Evolutionary conservation across 2,113 vertebrate genomes (phyloP).

Genomic region (Ceyx melanurus): DNA sequence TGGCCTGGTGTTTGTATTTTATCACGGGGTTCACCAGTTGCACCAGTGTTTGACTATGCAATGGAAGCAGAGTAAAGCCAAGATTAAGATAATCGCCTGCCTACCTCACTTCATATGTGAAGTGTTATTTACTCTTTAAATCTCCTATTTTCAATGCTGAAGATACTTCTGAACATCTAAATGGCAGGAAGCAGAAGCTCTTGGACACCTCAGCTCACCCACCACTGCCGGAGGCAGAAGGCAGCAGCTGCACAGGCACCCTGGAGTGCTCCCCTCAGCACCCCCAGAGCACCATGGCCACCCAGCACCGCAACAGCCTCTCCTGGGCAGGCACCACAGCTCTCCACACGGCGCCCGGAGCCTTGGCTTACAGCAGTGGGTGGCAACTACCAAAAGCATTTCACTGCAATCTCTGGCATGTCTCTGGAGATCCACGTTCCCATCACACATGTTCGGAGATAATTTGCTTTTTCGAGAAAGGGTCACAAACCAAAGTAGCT

Average conservation of each 20-base stretch:
- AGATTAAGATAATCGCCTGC: not conserved
- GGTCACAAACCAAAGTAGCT: not conserved
- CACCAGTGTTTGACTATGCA: conserved; percentile 7
- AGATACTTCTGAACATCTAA: not conserved
- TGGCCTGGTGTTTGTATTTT: not conserved
- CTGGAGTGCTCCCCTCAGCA: not conserved
- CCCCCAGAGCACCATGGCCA: not conserved
- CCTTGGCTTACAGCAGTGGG: not conserved
- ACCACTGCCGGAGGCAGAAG: accelerated
- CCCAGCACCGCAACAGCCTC: not conserved
- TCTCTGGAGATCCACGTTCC: not conserved
- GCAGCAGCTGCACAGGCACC: not conserved
- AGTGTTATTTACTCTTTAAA: not conserved
- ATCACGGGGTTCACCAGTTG: not conserved
- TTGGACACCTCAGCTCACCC: not conserved
- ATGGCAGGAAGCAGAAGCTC: not conserved
- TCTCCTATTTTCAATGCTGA: not conserved
- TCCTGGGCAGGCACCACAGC: not conserved
- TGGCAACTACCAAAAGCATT: not conserved
- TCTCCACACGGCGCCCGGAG: not conserved
- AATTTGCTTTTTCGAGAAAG: not conserved
- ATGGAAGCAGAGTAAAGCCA: not conserved
- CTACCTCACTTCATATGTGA: not conserved
- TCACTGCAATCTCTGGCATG: not conserved
- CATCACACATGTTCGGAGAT: not conserved